These are phyloP conservation scores for Camponotus vicinus DNA, from an alignment of 1,140 invertebrate genomes.

Conservation along the genomic window DNA sequence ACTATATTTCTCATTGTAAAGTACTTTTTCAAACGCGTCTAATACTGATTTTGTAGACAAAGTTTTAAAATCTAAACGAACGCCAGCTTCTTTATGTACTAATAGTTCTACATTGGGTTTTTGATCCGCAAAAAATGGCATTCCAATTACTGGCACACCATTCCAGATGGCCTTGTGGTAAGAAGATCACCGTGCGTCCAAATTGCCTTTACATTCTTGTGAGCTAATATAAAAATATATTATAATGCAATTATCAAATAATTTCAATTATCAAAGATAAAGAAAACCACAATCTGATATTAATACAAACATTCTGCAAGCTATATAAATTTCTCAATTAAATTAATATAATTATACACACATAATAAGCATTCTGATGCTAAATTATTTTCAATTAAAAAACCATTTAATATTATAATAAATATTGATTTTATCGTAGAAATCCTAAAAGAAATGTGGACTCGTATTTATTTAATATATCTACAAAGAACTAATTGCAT, in stretches of 20 bases:
- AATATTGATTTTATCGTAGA: no score
- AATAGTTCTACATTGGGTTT: constrained; percentile 86
- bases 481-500: no score
- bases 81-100: constrained; percentile 84
- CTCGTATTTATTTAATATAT: no score
- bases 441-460: no score
- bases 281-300: no score
- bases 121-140: constrained; percentile 90
- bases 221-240: constrained; percentile 83
- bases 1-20: constrained; percentile 42
- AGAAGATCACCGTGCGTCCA: constrained; percentile 91
- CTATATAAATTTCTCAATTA: no score
- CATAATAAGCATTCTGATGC: no score
- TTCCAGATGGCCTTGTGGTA: constrained; percentile 90
- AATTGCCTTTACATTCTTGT: constrained; percentile 89
- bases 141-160: constrained; percentile 90
- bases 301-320: no score
- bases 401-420: no score
- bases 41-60: not conserved
- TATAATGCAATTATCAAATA: not conserved
- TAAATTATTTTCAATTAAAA: no score
- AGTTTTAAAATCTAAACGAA: constrained; percentile 77
- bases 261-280: not conserved
- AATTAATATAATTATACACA: no score
- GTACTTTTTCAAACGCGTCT: constrained; percentile 1